Base-by-base conservation (phyloP, 2,888 invertebrate species). In the Spodoptera picta region DNA sequence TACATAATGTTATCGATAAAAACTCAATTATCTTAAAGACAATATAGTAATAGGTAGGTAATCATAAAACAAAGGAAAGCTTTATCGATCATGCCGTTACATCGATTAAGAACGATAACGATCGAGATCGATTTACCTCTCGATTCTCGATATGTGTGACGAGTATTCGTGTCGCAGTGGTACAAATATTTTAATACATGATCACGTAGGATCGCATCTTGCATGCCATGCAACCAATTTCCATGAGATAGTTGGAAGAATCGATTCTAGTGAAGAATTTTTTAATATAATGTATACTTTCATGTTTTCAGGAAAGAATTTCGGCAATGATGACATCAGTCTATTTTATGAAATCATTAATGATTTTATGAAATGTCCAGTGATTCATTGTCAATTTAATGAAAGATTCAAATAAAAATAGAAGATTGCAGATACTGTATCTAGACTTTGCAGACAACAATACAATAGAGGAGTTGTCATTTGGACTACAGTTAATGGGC, bases 71-170 rank as follows among this genome's bases (percentile, higher is more conserved):
- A 69, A 74, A 75, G 55, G 65, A 69, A 65, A 53, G 23, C 43
- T 59, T 53, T 70, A 72, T 60, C 50, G 59, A 65, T 54, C 58
- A 64, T 43, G 51, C 83, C 80, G 84, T 81, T 84, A 83, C 45
- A 77, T 80, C 83, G 80, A 84, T 84, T 83, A 78, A 73, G 84
- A 81, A 67, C 75, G 79, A 77, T 73, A 77, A 75, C 69, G 36
- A 70, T 63, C 52, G 72, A 72, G 57, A 83, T 78, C 82, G 79
- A 75, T 82, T 75, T 72, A 67, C 61, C 46, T 69, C 72, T 79
- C 73, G 68, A 74, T 77, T 65, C 65, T 67, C 65, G 68, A 70
- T 73, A 72, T 77, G 65, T 75, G 73, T 68, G 69, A 61, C 65
- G 59, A 51, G 62, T 65, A 82, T 81, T 82, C 69, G 72, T 81